Evolutionary conservation across 2,888 invertebrate species (phyloP).

Genomic region (Pocota personata): DNA sequence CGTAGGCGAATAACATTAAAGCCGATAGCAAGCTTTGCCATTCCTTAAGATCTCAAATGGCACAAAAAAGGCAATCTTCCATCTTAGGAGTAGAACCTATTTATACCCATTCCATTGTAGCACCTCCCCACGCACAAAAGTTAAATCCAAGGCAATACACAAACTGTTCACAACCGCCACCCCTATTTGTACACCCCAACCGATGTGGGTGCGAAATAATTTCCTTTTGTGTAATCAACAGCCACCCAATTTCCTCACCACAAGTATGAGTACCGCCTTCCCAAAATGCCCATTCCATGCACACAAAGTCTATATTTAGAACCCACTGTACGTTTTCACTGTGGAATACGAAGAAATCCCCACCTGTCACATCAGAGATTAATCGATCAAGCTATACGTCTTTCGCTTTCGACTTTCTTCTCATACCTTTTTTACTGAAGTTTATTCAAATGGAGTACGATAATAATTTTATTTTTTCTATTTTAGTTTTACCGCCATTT

Average conservation of each 20-base stretch:
- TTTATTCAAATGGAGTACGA: background rate
- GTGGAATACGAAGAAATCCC: background rate
- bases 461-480: background rate
- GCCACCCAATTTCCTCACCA: slow-evolving; percentile 44
- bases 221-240: slow-evolving; percentile 66
- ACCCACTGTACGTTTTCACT: slow-evolving; percentile 1
- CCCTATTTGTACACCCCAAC: too few relatives aligned
- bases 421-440: background rate
- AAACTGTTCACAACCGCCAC: too few relatives aligned
- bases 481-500: background rate
- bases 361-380: slow-evolving; percentile 59
- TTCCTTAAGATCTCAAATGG: slow-evolving; percentile 14
- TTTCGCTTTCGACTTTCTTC: background rate
- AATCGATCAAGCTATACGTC: slow-evolving; percentile 52
- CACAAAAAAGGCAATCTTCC: slow-evolving; percentile 15
- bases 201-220: slow-evolving; percentile 67
- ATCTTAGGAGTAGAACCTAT: slow-evolving; percentile 18
- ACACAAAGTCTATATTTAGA: slow-evolving; percentile 50
- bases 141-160: slow-evolving; percentile 5
- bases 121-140: slow-evolving; percentile 32
- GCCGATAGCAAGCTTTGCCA: slow-evolving; percentile 14
- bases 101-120: background rate
- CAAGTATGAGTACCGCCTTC: slow-evolving; percentile 25
- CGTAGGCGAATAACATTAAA: slow-evolving; percentile 38
- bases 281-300: slow-evolving; percentile 11